Evolutionary conservation across 2,888 invertebrate genomes (phyloP).

Genomic region (Drosophila kanekoi): DNA sequence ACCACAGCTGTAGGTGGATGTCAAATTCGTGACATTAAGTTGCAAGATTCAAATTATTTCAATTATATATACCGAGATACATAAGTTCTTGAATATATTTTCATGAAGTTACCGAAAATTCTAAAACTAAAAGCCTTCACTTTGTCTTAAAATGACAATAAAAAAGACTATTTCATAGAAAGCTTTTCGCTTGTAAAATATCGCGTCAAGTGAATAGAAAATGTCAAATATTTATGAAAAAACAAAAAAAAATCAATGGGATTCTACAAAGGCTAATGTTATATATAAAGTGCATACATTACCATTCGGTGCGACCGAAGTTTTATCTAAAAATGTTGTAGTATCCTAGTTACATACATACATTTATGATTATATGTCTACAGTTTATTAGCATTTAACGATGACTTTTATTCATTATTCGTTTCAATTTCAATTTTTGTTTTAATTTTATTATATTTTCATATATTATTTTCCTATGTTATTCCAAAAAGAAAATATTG

Average conservation of each 20-base stretch:
- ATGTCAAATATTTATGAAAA: too few species aligned
- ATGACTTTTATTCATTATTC: slow-evolving; percentile 26
- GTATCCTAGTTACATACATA: slow-evolving; percentile 51
- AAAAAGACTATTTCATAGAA: too few species aligned
- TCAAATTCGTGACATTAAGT: too few species aligned
- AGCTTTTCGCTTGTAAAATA: too few species aligned
- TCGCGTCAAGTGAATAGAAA: too few species aligned
- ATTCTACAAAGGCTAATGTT: slow-evolving; percentile 16
- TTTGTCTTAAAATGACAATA: not conserved
- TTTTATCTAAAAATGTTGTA: slow-evolving; percentile 46
- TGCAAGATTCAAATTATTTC: too few species aligned
- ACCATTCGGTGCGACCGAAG: slow-evolving; percentile 42
- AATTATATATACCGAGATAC: too few species aligned
- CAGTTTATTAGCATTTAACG: slow-evolving; percentile 36
- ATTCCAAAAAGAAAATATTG: slow-evolving; percentile 5
- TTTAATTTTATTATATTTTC: slow-evolving; percentile 25
- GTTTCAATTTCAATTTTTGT: slow-evolving; percentile 20
- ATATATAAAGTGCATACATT: slow-evolving; percentile 49
- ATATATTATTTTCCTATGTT: slow-evolving; percentile 9
- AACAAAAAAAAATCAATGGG: not conserved
- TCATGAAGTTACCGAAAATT: too few species aligned
- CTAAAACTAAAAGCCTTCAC: too few species aligned
- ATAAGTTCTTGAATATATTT: too few species aligned
- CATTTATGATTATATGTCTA: slow-evolving; percentile 51
- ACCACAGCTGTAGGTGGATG: too few species aligned